phyloP scores from a whole-genome alignment of 37 sponge, comb jelly and placozoan species.

The Axinella damicornis region DNA sequence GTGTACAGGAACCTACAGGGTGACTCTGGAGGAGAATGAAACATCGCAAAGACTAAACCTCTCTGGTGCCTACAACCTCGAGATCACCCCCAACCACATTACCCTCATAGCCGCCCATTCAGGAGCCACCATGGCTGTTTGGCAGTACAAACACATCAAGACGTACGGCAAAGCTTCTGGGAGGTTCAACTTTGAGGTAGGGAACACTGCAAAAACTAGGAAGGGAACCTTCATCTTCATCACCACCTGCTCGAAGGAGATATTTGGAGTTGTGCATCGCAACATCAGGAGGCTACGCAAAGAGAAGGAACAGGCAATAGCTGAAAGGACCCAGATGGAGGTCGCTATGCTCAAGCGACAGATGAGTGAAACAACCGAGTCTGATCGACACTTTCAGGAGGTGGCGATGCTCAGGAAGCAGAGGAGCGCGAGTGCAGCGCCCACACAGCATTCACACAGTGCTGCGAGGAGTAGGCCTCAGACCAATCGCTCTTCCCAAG shows the following conservation, averaged over 20 bases:
- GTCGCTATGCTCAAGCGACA: no score
- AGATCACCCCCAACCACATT: constrained; percentile 20
- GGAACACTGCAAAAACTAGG: constrained; percentile 25
- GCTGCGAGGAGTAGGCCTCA: no score
- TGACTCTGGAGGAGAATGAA: constrained; percentile 61
- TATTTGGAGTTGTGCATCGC: constrained; percentile 67
- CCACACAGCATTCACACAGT: no score
- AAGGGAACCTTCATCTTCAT: constrained; percentile 36
- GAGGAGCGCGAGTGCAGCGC: no score
- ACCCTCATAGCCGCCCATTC: constrained; percentile 30
- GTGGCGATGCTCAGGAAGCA: no score
- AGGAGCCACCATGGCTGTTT: constrained; percentile 17
- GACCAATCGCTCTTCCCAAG: no score
- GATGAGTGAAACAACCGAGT: no score
- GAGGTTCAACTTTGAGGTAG: constrained; percentile 65
- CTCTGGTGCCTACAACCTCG: constrained; percentile 52
- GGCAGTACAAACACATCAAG: constrained; percentile 60
- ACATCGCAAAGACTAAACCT: constrained; percentile 31
- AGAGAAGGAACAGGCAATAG: not conserved
- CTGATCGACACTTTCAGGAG: no score
- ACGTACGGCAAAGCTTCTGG: constrained; percentile 63
- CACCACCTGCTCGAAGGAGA: constrained; percentile 55
- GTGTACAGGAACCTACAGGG: constrained; percentile 43
- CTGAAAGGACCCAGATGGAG: no score
- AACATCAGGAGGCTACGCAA: constrained; percentile 59